A percentile compares a stretch with the other conserved stretches of the same genome.
phyloP scores from a whole-genome alignment of 2,113 vertebrate species.

The Forbesichthys agassizii region DNA sequence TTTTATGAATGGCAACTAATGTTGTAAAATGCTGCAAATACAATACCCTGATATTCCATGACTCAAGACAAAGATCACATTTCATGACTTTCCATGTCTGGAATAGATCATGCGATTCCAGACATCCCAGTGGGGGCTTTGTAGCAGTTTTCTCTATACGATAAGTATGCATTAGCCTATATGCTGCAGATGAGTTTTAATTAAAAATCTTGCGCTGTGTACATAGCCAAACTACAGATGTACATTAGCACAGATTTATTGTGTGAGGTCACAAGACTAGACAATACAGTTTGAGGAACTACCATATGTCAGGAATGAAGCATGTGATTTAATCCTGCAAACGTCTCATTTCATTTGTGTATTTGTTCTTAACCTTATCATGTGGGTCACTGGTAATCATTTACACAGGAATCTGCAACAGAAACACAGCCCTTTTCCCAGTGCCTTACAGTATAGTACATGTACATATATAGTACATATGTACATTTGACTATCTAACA shows the following conservation, averaged over 20 bases:
- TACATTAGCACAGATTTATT: neutral
- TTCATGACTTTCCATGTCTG: neutral
- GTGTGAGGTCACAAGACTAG: conserved; percentile 11
- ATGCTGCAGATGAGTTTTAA: too few relatives aligned
- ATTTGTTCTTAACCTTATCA: neutral
- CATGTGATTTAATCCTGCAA: conserved; percentile 9
- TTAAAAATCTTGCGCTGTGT: neutral
- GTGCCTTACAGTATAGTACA: conserved; percentile 13
- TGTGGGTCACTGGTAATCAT: conserved; percentile 17
- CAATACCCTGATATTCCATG: too few relatives aligned
- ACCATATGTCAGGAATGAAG: neutral
- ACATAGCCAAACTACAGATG: neutral
- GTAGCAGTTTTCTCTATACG: too few relatives aligned
- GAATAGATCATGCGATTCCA: too few relatives aligned
- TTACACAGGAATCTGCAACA: neutral
- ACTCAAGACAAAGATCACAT: too few relatives aligned
- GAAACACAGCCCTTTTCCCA: neutral
- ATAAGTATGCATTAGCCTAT: too few relatives aligned
- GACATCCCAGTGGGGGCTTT: too few relatives aligned
- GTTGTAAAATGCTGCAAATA: too few relatives aligned
- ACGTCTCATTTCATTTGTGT: neutral
- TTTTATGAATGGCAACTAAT: too few relatives aligned
- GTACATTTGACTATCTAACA: neutral
- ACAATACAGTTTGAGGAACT: conserved; percentile 24
- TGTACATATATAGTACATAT: neutral